Conservation (phyloP, 2,888 invertebrate species). For the Andricus curvator region DNA sequence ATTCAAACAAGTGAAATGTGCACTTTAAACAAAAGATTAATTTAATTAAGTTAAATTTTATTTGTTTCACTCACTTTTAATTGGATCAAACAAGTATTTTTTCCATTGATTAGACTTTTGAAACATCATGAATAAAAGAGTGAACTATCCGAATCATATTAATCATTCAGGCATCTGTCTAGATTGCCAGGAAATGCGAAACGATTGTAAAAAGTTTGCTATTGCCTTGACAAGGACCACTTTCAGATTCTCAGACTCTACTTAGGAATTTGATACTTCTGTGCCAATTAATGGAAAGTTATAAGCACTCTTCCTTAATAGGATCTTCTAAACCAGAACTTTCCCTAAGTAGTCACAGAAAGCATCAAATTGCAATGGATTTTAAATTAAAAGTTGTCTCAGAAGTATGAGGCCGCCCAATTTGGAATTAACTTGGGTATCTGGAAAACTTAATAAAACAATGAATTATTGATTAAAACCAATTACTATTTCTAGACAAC, state of each 20-base stretch:
- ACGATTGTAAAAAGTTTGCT: conserved; percentile 10
- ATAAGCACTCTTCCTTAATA: conserved; percentile 31
- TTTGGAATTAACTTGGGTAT: background rate
- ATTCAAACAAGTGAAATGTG: too few relatives aligned
- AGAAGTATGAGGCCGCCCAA: background rate
- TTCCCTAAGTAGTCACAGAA: conserved; percentile 8
- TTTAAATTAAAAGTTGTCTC: conserved; percentile 7
- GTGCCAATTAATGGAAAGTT: conserved; percentile 36
- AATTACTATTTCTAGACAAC: background rate
- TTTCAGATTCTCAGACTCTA: conserved; percentile 23
- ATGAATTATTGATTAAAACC: background rate
- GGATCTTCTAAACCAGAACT: conserved; percentile 19
- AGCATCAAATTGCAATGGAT: conserved; percentile 8
- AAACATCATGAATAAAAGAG: background rate
- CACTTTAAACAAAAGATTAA: too few relatives aligned
- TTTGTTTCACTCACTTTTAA: too few relatives aligned
- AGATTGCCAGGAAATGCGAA: background rate
- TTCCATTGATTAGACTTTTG: too few relatives aligned
- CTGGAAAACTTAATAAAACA: background rate
- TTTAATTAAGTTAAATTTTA: too few relatives aligned
- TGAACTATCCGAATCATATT: background rate
- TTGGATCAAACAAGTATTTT: too few relatives aligned
- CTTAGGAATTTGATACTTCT: conserved; percentile 29
- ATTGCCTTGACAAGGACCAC: background rate
- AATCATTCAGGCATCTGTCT: too few relatives aligned